These are phyloP conservation scores for Mycteria americana DNA, from an alignment of 2,797 vertebrate genomes.

Conservation along the genomic window DNA sequence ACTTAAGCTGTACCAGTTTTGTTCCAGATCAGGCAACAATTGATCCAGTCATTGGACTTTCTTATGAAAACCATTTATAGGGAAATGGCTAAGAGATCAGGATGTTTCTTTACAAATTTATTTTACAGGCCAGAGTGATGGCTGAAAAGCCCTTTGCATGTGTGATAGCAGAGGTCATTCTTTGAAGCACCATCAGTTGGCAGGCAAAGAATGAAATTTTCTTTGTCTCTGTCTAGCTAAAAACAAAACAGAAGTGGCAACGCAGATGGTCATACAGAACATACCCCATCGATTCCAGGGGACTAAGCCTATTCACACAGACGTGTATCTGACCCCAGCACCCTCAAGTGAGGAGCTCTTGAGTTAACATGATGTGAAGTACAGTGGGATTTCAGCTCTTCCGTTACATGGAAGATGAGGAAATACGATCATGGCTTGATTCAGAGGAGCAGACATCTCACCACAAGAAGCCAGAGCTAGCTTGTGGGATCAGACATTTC, in stretches of 20 bases:
- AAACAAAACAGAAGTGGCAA: not conserved
- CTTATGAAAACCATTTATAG: constrained; percentile 26
- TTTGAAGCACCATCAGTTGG: not conserved
- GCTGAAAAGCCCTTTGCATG: not conserved
- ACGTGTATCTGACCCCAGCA: not conserved
- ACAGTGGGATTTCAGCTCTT: not conserved
- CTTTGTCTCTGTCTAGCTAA: not conserved
- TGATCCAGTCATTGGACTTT: not conserved
- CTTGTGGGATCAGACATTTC: not conserved
- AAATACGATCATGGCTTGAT: not conserved
- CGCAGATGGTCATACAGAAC: not conserved
- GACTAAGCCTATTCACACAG: not conserved
- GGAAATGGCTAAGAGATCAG: constrained; percentile 10
- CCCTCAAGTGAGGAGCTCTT: not conserved
- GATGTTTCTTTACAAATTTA: not conserved
- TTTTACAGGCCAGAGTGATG: not conserved
- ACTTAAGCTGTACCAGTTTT: not conserved
- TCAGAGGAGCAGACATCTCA: not conserved
- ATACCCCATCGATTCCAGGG: not conserved
- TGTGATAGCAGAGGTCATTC: not conserved
- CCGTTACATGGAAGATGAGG: not conserved
- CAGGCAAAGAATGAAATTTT: not conserved
- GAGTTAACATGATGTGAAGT: not conserved
- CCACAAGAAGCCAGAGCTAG: not conserved
- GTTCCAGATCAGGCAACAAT: constrained; percentile 21